Base-by-base conservation (phyloP, 2,797 vertebrate genomes). In the Darevskia mixta region DNA sequence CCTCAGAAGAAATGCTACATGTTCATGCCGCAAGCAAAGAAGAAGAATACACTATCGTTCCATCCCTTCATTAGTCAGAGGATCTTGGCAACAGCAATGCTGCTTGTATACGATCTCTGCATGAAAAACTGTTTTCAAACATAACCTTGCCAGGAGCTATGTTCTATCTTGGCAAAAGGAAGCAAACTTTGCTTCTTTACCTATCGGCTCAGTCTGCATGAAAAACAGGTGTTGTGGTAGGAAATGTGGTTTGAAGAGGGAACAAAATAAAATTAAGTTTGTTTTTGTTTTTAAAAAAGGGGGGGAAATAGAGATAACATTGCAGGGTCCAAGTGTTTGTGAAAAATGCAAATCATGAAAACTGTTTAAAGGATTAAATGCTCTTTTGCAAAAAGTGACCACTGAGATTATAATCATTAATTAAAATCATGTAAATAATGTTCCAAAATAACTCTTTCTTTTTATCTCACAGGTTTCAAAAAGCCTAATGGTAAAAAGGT, bases 91-190 rank as follows among this genome's bases (percentile, higher is more conserved):
- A 96, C 90, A 94, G 93, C 92, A 92, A 91, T 83, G 93, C 90
- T 89, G 88, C 94, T 96, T 93, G 94, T 95, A 92, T 71, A 97
- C 32, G 0, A 89, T 88, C 95, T 93, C 96, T 96, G 96, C 96
- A 97, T 95, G 96, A 97, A 96, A 97, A 97, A 96, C 92, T 95
- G 90, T 93, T 97, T 97, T 97, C 97, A 97, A 97, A 97, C 94
- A 90, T 97, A 97, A 97, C 97, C 97, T 98, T 97, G 97, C 97
- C 96, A 97, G 96, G 94, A 96, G 97, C 96, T 97, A 96, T 94
- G 94, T 94, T 96, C 94, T 89, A 80, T 96, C 96, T 97, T 97
- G 96, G 97, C 96, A 96, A 96, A 97, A 96, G 88, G 89, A 96
- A 96, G 92, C 92, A 96, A 97, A 97, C 96, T 97, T 97, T 95